Evolutionary conservation across 2,888 invertebrate species (phyloP).

Genomic region (Heterodera filipjevi): DNA sequence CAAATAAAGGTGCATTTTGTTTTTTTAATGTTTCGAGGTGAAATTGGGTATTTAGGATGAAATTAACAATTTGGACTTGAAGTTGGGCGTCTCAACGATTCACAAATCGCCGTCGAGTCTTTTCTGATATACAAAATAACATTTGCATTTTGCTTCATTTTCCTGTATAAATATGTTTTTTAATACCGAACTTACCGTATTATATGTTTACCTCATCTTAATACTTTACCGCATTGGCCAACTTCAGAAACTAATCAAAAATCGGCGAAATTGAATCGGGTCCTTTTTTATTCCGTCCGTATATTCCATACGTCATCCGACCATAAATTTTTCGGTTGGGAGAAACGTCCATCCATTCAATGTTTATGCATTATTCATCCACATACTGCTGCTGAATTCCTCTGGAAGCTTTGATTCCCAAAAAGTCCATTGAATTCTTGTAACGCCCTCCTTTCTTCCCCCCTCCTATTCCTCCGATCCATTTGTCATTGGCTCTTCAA

Average conservation of each 20-base stretch:
- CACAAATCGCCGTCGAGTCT: background rate
- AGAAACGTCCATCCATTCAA: background rate
- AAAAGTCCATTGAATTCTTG: background rate
- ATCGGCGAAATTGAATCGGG: background rate
- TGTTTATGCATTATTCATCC: background rate
- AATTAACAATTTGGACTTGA: background rate
- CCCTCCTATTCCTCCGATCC: too few relatives aligned
- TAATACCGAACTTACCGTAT: too few relatives aligned
- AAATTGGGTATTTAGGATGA: background rate
- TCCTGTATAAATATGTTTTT: background rate
- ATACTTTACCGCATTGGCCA: too few relatives aligned
- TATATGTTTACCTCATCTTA: too few relatives aligned
- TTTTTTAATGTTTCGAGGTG: background rate
- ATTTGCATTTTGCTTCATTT: background rate
- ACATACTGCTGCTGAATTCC: background rate
- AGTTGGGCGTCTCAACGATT: background rate
- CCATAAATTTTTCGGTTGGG: background rate
- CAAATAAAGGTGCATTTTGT: background rate
- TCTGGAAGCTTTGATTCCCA: background rate
- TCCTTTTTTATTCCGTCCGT: background rate
- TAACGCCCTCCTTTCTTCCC: background rate
- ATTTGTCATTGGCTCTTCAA: background rate
- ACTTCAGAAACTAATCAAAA: too few relatives aligned
- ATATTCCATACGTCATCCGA: background rate
- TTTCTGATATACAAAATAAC: background rate